Conservation (phyloP, 2,888 invertebrate genomes). For the Blastobasis lacticolella region DNA sequence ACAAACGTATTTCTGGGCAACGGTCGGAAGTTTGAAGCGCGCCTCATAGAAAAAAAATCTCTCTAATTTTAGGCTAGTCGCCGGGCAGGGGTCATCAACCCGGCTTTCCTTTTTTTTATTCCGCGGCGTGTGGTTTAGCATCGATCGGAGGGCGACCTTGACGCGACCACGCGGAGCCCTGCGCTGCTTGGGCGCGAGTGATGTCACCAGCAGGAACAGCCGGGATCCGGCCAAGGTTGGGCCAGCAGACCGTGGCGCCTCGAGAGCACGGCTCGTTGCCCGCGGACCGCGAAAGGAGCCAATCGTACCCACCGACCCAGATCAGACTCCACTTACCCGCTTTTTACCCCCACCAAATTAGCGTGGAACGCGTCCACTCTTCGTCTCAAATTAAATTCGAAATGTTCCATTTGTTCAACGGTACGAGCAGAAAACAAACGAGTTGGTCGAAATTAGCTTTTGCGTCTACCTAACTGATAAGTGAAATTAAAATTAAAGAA, state of each 20-base stretch:
- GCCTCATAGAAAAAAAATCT: conserved; percentile 32
- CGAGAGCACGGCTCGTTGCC: conserved; percentile 57
- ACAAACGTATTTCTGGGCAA: too few species aligned
- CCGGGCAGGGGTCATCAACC: conserved; percentile 52
- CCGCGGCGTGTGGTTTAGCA: conserved; percentile 30
- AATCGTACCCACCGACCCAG: conserved; percentile 52
- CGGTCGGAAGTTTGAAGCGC: too few species aligned
- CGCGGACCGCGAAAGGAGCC: conserved; percentile 55
- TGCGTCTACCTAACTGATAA: too few species aligned
- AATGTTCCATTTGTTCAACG: conserved; percentile 32
- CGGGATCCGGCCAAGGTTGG: conserved; percentile 64
- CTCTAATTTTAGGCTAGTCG: conserved; percentile 32
- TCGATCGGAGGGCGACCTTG: conserved; percentile 56
- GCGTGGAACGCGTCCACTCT: conserved; percentile 27
- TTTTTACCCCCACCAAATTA: conserved; percentile 45
- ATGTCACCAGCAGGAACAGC: conserved; percentile 54
- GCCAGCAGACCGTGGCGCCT: conserved; percentile 62
- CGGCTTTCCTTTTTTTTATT: conserved; percentile 63
- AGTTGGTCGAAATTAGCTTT: neutral
- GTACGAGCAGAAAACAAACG: conserved; percentile 8
- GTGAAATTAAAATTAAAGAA: too few species aligned
- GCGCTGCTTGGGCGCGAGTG: conserved; percentile 31
- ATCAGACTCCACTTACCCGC: conserved; percentile 41
- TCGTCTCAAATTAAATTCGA: conserved; percentile 33
- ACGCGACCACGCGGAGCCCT: conserved; percentile 31